Conservation (phyloP, 2,888 invertebrate genomes). For the Frankliniella fusca region DNA sequence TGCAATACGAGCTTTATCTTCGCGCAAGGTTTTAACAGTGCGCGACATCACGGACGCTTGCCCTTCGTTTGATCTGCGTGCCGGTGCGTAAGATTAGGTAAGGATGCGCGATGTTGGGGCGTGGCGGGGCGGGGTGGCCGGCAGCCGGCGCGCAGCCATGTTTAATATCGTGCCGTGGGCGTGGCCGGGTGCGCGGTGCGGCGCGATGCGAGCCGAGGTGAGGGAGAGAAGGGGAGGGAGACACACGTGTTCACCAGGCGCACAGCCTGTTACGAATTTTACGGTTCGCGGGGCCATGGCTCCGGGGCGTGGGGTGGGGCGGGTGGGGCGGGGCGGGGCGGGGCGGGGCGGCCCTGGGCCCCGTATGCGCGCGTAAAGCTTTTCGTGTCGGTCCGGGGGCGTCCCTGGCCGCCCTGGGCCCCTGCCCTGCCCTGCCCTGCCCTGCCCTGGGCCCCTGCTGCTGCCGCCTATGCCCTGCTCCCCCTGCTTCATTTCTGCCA, state of each 20-base stretch:
- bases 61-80: slow-evolving; percentile 35
- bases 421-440: neutral
- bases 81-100: neutral
- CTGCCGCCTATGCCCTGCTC: neutral
- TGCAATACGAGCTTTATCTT: no score
- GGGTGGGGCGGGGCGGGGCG: neutral
- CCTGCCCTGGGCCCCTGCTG: neutral
- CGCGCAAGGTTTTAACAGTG: no score
- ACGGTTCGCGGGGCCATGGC: neutral
- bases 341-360: neutral
- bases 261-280: slow-evolving; percentile 24
- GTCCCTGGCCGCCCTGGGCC: no score
- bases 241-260: slow-evolving; percentile 19
- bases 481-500: neutral
- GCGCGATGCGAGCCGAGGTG: neutral
- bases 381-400: no score
- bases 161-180: slow-evolving; percentile 9
- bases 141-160: neutral
- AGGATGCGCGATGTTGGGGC: slow-evolving; percentile 31
- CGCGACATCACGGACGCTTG: slow-evolving; percentile 25
- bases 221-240: neutral
- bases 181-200: neutral
- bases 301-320: neutral
- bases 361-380: no score
- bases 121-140: neutral